phyloP scores from a whole-genome alignment of 2,888 invertebrate genomes.

The Luffia ferchaultella region DNA sequence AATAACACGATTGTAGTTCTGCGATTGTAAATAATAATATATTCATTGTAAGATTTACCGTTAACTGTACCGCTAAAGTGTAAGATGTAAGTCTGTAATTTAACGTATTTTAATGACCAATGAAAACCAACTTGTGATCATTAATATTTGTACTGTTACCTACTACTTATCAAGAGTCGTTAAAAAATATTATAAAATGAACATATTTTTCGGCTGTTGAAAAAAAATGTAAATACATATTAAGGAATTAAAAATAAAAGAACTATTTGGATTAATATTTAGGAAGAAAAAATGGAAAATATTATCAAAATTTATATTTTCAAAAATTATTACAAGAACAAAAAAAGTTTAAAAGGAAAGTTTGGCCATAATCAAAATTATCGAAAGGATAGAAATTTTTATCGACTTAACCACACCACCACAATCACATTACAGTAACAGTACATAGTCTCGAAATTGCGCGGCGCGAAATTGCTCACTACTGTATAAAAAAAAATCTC shows the following conservation, averaged over 20 bases:
- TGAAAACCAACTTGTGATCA: slow-evolving; percentile 70
- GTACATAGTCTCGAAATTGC: slow-evolving; percentile 53
- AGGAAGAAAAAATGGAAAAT: slow-evolving; percentile 58
- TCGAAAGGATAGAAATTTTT: slow-evolving; percentile 49
- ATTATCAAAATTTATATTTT: slow-evolving; percentile 68
- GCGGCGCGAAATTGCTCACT: slow-evolving; percentile 49
- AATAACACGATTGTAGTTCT: slow-evolving; percentile 12
- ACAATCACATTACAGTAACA: slow-evolving; percentile 48
- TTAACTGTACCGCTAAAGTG: slow-evolving; percentile 56
- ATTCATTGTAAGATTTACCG: slow-evolving; percentile 51
- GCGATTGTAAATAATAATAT: slow-evolving; percentile 43
- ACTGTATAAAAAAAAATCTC: no score
- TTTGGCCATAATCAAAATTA: slow-evolving; percentile 61
- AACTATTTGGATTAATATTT: slow-evolving; percentile 68
- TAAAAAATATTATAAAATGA: slow-evolving; percentile 65
- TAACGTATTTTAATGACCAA: slow-evolving; percentile 68
- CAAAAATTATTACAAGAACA: slow-evolving; percentile 66
- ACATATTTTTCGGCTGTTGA: slow-evolving; percentile 68
- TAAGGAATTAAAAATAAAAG: slow-evolving; percentile 51
- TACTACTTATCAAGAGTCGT: slow-evolving; percentile 68
- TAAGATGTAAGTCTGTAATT: slow-evolving; percentile 58
- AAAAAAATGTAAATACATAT: slow-evolving; percentile 66
- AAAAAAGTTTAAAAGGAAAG: slow-evolving; percentile 59
- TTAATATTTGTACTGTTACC: slow-evolving; percentile 69
- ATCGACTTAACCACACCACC: slow-evolving; percentile 56